Base-by-base conservation (phyloP, 92 coral and sea anemone genomes). In the Ricordea florida region DNA sequence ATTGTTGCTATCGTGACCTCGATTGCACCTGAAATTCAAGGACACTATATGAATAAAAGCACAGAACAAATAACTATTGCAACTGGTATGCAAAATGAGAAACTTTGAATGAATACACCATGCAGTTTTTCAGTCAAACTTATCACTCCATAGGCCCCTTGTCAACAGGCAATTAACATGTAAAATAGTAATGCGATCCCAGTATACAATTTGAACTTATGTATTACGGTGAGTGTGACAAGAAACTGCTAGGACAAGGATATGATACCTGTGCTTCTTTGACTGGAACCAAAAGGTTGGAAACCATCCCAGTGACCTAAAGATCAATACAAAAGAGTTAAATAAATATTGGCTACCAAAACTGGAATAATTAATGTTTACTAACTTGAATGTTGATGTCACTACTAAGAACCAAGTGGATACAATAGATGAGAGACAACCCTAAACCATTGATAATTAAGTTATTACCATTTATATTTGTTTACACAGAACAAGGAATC, bases 231-330 rank as follows among this genome's bases (percentile, higher is more conserved):
- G 22, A 46, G 53, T 27, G 22, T 46, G 17, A 46, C 53, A 46
- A 17, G 53, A 17, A 46, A 46, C 25, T n/a, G n/a, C n/a, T n/a
- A n/a, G n/a, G n/a, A n/a, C n/a, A n/a, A n/a, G n/a, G n/a, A n/a
- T n/a, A n/a, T n/a, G n/a, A 30, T 48, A 48, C 56, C 56, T 61
- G 60, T 71, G 64, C 86, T 80, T 46, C 72, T 59, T 46, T 69
- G 62, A 57, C 62, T 60, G 72, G 41, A 24, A 18, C 86, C 86
- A 80, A 80, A 80, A 14, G 86, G 85, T 43, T 79, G 85, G 44
- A 79, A 79, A 27, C 85, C 85, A 69, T 79, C 85, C 85, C 85
- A 79, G 51, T 80, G 86, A n/a, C n/a, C n/a, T n/a, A n/a, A n/a
- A n/a, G n/a, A n/a, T n/a, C n/a, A n/a, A n/a, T n/a, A n/a, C n/a